Evolutionary conservation across 2,797 vertebrate genomes (phyloP), one percentile per base, ranked within the genome.

Genomic region (Lutjanus campechanus): DNA sequence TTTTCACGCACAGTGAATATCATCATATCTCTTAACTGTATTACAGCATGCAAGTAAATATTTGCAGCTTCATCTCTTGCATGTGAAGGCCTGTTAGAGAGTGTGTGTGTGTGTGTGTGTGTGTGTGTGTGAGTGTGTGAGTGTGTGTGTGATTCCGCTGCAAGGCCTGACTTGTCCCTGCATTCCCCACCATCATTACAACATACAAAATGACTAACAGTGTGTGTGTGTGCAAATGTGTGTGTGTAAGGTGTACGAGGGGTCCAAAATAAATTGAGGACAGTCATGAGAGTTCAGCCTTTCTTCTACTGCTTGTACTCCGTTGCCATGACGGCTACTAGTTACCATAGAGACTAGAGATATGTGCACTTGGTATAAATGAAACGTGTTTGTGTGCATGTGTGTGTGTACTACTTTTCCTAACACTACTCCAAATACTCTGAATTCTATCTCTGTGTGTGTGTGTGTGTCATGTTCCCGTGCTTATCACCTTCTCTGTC

Each of bases 291-390:
- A 94, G 93, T 93, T 93, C 85, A 90, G 73, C 79, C 86, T 79
- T 86, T 91, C 83, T 89, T 89, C 81, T 90, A 77, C 85, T 50
- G 77, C 88, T 91, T 92, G 86, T 91, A 88, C 85, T 82, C 86
- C 10, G 94, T 95, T 94, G 92, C 94, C 90, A 94, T 95, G 94
- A 94, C 91, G 88, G 92, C 90, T 93, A 89, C 90, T 88, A 88
- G 95, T 96, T 95, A 94, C 95, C 95, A 95, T 95, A 95, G 95
- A 93, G 93, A 96, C 93, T 79, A 88, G 86, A 88, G 82, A 91
- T 91, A 91, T 88, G 92, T 89, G 87, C 80, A 79, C 83, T 93
- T 90, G 79, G 79, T 88, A 81, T 89, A 90, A 89, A 84, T 89
- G 80, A 91, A 93, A 86, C 76, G 72, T 84, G 75, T 81, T 25